phyloP scores from a whole-genome alignment of 2,888 invertebrate species.

The Ethmia dodecea region DNA sequence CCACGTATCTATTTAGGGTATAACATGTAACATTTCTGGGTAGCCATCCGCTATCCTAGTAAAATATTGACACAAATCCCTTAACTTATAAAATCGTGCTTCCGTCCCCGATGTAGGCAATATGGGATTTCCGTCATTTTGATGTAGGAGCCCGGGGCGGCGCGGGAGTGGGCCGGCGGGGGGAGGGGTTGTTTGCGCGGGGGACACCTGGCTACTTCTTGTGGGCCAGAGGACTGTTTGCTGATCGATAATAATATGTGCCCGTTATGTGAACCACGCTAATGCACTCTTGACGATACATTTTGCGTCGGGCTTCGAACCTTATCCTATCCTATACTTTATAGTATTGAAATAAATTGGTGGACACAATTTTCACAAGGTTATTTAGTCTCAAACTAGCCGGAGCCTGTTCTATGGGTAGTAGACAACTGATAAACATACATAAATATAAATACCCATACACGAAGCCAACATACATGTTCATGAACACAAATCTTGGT shows the following conservation, averaged over 20 bases:
- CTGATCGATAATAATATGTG: slow-evolving; percentile 61
- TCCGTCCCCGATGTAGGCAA: slow-evolving; percentile 68
- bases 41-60: slow-evolving; percentile 62
- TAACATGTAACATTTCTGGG: slow-evolving; percentile 34
- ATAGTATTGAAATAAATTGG: slow-evolving; percentile 9
- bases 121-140: slow-evolving; percentile 76
- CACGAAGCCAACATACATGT: too few relatives aligned
- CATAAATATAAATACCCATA: too few relatives aligned
- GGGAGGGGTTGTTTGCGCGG: slow-evolving; percentile 56
- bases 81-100: slow-evolving; percentile 76
- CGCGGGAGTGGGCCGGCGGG: slow-evolving; percentile 32
- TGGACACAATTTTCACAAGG: too few relatives aligned
- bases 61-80: slow-evolving; percentile 78
- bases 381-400: too few relatives aligned
- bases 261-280: slow-evolving; percentile 30
- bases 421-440: too few relatives aligned
- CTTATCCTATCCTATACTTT: background rate
- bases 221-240: slow-evolving; percentile 41
- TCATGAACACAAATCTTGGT: too few relatives aligned
- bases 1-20: slow-evolving; percentile 19
- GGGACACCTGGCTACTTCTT: slow-evolving; percentile 66
- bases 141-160: slow-evolving; percentile 60
- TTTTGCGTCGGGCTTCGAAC: background rate
- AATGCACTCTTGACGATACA: slow-evolving; percentile 23
- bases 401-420: too few relatives aligned